Conservation (phyloP, 2,797 vertebrate species). For the Ibycter americanus region DNA sequence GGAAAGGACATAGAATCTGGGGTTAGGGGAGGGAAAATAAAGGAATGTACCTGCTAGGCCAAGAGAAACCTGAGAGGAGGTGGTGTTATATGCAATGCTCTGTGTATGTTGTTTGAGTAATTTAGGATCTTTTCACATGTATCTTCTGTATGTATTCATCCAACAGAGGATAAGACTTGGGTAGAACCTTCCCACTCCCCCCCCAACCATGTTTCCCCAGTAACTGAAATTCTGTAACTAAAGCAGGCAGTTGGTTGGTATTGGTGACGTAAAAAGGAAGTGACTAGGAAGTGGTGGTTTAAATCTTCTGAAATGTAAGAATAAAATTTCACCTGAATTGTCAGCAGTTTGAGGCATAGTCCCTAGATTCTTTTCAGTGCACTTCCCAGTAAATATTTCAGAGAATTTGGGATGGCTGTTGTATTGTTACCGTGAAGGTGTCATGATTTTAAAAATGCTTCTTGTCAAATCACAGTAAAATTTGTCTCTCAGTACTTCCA, state of each 20-base stretch:
- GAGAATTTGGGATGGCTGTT: background rate
- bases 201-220: fast-evolving
- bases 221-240: background rate
- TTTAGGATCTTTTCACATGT: background rate
- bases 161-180: background rate
- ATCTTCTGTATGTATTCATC: background rate
- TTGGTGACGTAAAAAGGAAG: background rate
- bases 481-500: background rate
- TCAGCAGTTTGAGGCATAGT: background rate
- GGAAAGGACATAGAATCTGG: background rate
- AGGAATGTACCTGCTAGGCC: no score
- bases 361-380: background rate
- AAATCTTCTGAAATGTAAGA: background rate
- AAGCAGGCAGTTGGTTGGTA: fast-evolving
- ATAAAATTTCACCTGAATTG: background rate
- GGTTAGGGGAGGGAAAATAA: background rate
- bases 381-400: background rate
- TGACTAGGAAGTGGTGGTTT: background rate
- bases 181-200: background rate
- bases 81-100: background rate
- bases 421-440: background rate
- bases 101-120: background rate
- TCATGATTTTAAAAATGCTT: background rate
- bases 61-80: background rate
- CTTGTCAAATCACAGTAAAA: background rate